A percentile compares a stretch with the other conserved stretches of the same genome.
Evolutionary conservation across 2,888 invertebrate species (phyloP).

Genomic region (Drosophila austrosaltans): DNA sequence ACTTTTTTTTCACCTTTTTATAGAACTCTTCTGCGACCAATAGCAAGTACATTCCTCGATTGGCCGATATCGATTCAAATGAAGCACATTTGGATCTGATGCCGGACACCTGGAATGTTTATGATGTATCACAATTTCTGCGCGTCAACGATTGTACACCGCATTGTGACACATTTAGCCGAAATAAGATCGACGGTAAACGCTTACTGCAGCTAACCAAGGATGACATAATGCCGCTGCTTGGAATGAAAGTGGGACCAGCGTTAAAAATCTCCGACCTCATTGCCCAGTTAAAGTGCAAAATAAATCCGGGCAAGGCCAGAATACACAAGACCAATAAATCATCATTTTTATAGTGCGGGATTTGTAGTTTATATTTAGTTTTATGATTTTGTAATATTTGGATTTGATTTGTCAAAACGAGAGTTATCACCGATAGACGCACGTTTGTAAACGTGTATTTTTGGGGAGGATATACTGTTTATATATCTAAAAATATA

Average conservation of each 20-base stretch:
- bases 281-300: slow-evolving; percentile 94
- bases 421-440: slow-evolving; percentile 62
- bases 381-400: slow-evolving; percentile 15
- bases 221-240: slow-evolving; percentile 94
- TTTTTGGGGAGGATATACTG: background rate
- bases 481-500: slow-evolving; percentile 24
- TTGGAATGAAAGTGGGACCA: slow-evolving; percentile 97
- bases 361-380: slow-evolving; percentile 16
- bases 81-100: slow-evolving; percentile 80
- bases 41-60: slow-evolving; percentile 85
- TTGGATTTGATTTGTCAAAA: slow-evolving; percentile 30
- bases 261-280: slow-evolving; percentile 96
- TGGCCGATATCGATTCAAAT: slow-evolving; percentile 82
- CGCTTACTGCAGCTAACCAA: slow-evolving; percentile 91
- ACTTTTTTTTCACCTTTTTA: background rate
- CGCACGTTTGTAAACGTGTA: slow-evolving; percentile 45
- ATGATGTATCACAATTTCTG: slow-evolving; percentile 95
- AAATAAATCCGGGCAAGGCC: slow-evolving; percentile 84
- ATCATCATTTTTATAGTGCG: slow-evolving; percentile 87
- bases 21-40: slow-evolving; percentile 84
- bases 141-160: slow-evolving; percentile 93
- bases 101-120: slow-evolving; percentile 91
- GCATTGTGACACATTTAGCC: slow-evolving; percentile 87
- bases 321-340: slow-evolving; percentile 86
- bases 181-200: slow-evolving; percentile 91